phyloP scores from a whole-genome alignment of 2,888 invertebrate species.

The Taenaris catops region DNA sequence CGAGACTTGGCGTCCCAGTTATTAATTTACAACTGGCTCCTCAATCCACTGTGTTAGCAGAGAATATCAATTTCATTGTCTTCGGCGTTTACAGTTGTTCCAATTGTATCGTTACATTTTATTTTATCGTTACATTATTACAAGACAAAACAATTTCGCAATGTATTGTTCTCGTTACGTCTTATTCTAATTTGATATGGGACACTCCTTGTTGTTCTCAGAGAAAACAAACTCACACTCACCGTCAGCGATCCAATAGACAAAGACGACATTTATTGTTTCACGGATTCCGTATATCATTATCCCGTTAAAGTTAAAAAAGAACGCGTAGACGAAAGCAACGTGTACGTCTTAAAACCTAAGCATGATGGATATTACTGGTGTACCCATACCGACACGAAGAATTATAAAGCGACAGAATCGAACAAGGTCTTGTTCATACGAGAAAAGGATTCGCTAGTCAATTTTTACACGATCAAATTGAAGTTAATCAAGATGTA shows the following conservation, averaged over 20 bases:
- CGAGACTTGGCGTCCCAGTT: too few relatives aligned
- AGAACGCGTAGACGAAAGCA: constrained; percentile 29
- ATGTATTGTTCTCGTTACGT: not conserved
- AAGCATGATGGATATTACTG: constrained; percentile 62
- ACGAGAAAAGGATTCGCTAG: constrained; percentile 40
- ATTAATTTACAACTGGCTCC: too few relatives aligned
- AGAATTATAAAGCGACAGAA: constrained; percentile 37
- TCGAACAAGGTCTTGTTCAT: constrained; percentile 54
- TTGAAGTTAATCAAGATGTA: constrained; percentile 32
- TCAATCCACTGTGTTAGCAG: not conserved
- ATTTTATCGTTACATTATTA: not conserved
- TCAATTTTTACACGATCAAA: constrained; percentile 48
- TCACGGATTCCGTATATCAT: constrained; percentile 52
- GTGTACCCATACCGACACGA: constrained; percentile 53
- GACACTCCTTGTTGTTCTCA: constrained; percentile 36
- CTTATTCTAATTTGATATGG: too few relatives aligned
- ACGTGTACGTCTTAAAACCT: constrained; percentile 39
- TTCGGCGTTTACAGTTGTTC: constrained; percentile 7
- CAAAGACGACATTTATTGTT: constrained; percentile 47
- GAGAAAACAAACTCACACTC: constrained; percentile 46
- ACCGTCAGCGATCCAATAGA: constrained; percentile 36
- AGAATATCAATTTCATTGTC: constrained; percentile 8
- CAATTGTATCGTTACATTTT: too few relatives aligned
- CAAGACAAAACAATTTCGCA: not conserved
- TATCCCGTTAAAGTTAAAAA: constrained; percentile 42